These are phyloP conservation scores for Melanaphis sacchari DNA, from an alignment of 1,140 invertebrate genomes.

Conservation along the genomic window DNA sequence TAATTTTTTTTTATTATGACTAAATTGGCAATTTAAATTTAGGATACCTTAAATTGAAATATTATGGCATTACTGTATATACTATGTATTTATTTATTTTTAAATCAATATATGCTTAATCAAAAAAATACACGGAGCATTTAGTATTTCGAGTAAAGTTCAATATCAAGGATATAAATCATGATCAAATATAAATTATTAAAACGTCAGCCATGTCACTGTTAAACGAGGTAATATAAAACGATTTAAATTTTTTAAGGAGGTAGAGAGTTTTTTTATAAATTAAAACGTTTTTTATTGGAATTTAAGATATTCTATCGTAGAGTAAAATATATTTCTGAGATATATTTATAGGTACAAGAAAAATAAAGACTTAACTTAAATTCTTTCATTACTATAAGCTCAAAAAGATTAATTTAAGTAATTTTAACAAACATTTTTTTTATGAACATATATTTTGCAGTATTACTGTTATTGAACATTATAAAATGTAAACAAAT, in stretches of 20 bases:
- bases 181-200: not conserved
- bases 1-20: not conserved
- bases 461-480: not conserved
- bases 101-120: not conserved
- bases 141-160: no score
- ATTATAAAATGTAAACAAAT: not conserved
- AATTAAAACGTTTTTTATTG: not conserved
- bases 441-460: not conserved
- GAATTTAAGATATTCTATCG: not conserved
- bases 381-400: not conserved
- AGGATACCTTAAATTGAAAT: not conserved
- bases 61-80: no score
- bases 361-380: not conserved
- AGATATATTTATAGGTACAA: not conserved
- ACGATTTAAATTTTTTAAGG: not conserved
- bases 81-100: no score
- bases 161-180: not conserved
- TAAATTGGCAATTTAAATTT: not conserved
- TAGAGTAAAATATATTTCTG: not conserved
- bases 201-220: no score
- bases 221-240: not conserved
- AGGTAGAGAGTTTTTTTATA: not conserved
- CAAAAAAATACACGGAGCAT: no score
- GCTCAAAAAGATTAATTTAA: not conserved
- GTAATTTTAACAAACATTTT: not conserved